Evolutionary conservation across 37 sponge, comb jelly and placozoan genomes (phyloP).

Genomic region (Bolinopsis microptera): DNA sequence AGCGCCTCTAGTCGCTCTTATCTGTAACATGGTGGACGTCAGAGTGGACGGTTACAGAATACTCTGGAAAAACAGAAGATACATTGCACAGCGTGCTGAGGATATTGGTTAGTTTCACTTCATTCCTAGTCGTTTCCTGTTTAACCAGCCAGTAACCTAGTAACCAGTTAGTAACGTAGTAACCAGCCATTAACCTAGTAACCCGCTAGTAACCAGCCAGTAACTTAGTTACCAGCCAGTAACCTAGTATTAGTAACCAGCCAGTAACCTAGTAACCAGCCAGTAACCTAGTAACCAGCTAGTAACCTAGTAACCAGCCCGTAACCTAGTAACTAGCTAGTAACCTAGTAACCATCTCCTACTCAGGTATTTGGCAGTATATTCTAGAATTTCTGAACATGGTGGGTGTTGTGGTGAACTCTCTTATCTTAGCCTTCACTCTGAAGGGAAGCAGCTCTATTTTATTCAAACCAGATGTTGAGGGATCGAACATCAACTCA

Average conservation of each 20-base stretch:
- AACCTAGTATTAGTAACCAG: too few relatives aligned
- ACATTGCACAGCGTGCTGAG: conserved; percentile 56
- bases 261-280: too few relatives aligned
- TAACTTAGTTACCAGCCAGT: too few relatives aligned
- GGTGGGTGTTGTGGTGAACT: conserved; percentile 34
- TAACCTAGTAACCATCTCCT: too few relatives aligned
- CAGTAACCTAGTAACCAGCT: too few relatives aligned
- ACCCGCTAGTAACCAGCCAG: too few relatives aligned
- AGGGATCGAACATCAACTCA: neutral
- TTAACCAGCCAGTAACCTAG: too few relatives aligned
- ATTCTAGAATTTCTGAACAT: conserved; percentile 62
- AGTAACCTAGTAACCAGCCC: too few relatives aligned
- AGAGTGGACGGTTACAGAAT: conserved; percentile 66
- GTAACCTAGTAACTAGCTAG: too few relatives aligned
- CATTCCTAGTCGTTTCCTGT: neutral
- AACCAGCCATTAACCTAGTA: too few relatives aligned
- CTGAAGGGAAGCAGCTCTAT: conserved; percentile 8
- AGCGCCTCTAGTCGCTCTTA: conserved; percentile 68
- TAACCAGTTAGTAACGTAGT: too few relatives aligned
- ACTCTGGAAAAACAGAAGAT: conserved; percentile 64
- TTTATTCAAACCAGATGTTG: neutral
- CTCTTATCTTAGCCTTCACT: conserved; percentile 53
- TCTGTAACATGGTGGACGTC: conserved; percentile 67
- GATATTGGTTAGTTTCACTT: conserved; percentile 40
- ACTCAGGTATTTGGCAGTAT: conserved; percentile 62